Evolutionary conservation across 2,113 vertebrate species (phyloP), one percentile per base, ranked within the genome.

Genomic region (Meleagris gallopavo): DNA sequence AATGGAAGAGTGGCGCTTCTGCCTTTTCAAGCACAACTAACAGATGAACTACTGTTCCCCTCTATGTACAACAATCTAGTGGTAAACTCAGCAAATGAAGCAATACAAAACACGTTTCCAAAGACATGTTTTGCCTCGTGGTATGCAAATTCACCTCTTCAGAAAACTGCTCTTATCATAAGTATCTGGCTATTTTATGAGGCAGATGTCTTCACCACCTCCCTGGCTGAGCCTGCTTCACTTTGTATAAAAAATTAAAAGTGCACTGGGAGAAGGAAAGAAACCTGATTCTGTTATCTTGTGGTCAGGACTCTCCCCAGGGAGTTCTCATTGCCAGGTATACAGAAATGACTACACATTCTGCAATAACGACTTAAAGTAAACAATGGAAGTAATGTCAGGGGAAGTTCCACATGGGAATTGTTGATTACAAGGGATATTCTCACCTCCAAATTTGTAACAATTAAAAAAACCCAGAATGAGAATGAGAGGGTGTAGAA

Each of bases 221-320:
- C 52, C 62, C 55, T 55, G 52, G 3, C 22, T 54, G 50, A 89
- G 36, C 34, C 57, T 80, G 27, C n/a, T 80, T 91, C 64, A 88
- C 66, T 80, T 87, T 40, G 45, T 55, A 66, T 77, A 32, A 78
- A 75, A 91, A 85, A 74, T 80, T 70, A 45, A 85, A 76, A 85
- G n/a, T n/a, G 16, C 2, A 0, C 9, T 66, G 24, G 10, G 3
- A 60, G 67, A 93, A 80, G 46, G 34, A 86, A 85, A 61, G 50
- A 38, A 85, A 94, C n/a, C 40, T 88, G 58, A 85, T 27, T 90
- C 86, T 89, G 75, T 91, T 87, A 58, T 21, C 65, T 81, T 73
- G 60, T 38, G 60, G 45, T 58, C 74, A 83, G 43, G 27, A 50
- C 75, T 89, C 52, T 83, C 46, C 22, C 65, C 57, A 60, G 13